These are phyloP conservation scores for Halcyon senegalensis DNA, from an alignment of 2,113 vertebrate genomes.

Conservation along the genomic window DNA sequence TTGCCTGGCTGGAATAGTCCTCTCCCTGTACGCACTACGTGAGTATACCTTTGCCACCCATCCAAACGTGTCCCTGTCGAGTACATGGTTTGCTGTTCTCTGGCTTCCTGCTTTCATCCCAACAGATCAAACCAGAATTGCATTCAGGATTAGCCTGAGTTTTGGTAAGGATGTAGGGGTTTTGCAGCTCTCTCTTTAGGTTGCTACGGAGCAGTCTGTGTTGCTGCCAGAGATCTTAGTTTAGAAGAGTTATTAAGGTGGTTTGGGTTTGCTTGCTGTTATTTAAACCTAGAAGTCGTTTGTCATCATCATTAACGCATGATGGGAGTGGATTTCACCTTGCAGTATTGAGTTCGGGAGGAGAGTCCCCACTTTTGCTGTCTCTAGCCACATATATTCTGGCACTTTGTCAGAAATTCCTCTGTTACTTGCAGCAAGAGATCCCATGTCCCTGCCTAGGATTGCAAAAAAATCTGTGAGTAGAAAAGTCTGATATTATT, in stretches of 20 bases:
- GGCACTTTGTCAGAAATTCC: background rate
- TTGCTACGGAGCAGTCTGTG: background rate
- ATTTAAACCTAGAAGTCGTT: background rate
- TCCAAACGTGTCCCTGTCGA: background rate
- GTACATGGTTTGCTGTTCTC: background rate
- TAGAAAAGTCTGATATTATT: background rate
- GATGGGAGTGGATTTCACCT: background rate
- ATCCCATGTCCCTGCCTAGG: background rate
- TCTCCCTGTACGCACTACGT: conserved; percentile 92
- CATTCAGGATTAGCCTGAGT: background rate
- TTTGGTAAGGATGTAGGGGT: background rate
- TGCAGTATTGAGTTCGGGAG: background rate
- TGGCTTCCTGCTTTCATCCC: background rate
- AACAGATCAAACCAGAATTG: background rate
- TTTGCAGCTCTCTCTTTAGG: background rate
- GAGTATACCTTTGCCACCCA: conserved; percentile 70
- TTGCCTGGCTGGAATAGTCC: conserved; percentile 92
- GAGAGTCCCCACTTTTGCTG: background rate
- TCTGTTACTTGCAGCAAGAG: background rate
- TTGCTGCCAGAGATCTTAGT: background rate
- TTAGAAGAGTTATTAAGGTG: background rate
- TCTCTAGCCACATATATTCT: background rate
- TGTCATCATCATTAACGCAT: background rate
- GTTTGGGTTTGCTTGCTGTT: background rate
- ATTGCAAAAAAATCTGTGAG: background rate